These are phyloP conservation scores for Podarcis cretensis DNA, from an alignment of 2,113 vertebrate genomes.

Conservation along the genomic window DNA sequence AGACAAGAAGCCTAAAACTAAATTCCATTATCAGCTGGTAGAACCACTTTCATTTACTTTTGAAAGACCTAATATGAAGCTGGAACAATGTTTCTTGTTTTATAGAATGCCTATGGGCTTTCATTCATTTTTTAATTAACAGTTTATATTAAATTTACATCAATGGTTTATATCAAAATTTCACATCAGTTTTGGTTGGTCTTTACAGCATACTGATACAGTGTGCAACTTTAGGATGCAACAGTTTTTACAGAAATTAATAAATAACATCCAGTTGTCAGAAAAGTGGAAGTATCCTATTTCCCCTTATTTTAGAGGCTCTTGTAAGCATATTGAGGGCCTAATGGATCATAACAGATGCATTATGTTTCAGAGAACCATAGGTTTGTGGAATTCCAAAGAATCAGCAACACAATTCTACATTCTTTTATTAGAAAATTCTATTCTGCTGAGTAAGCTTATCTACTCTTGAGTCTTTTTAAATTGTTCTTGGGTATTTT, in stretches of 20 bases:
- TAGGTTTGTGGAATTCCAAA: background rate
- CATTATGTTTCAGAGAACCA: slow-evolving; percentile 29
- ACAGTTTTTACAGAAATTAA: background rate
- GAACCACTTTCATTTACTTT: background rate
- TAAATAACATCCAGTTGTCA: background rate
- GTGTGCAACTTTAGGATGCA: background rate
- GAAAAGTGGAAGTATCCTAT: background rate
- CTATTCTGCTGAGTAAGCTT: background rate
- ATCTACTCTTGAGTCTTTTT: background rate
- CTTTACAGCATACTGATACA: background rate
- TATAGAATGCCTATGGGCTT: background rate
- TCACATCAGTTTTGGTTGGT: background rate
- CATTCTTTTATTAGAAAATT: background rate
- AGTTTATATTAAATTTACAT: background rate
- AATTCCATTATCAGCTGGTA: too few relatives aligned
- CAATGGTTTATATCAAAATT: background rate
- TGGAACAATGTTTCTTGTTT: background rate
- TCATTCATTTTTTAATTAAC: background rate
- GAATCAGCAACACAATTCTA: background rate
- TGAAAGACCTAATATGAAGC: background rate
- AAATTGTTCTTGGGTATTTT: background rate
- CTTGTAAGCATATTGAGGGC: background rate
- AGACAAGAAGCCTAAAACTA: background rate
- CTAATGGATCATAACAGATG: too few relatives aligned
- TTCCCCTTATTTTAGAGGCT: background rate